Base-by-base conservation (phyloP, 2,888 invertebrate genomes). In the Hoplodrina blanda region DNA sequence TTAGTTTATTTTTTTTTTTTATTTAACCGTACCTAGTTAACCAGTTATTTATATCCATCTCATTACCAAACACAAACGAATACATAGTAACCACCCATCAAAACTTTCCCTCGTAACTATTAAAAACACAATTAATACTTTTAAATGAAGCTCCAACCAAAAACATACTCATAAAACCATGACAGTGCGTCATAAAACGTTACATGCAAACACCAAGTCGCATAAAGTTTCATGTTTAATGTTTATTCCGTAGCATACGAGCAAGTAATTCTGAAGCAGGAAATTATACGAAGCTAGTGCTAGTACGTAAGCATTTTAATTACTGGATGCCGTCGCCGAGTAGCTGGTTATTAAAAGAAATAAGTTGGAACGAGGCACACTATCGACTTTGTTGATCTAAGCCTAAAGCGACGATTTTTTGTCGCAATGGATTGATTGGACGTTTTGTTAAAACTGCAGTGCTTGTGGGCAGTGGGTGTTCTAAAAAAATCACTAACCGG, bases 201-300 rank as follows among this genome's bases (percentile, higher is more conserved):
- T 60, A 63, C 72, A 76, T 33, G 25, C 67, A 72, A 63, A 72
- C 67, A 72, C 25, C 67, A 77, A 77, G 49, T 50, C 41, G 6
- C 54, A 54, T 68, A 68, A 64, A 73, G n/a, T 61, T 17, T 20
- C 37, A 61, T 52, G 59, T 72, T 69, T 64, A 61, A 69, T 62
- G 55, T 69, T 55, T 62, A 62, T 60, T 56, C 59, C 62, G 50
- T 53, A 65, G 37, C 44, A 71, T 62, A 62, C 44, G 52, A 61
- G 20, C 59, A 55, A 69, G 73, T 77, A 75, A 72, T 80, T 73
- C 78, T 73, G 57, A 46, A 54, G 19, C 78, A 82, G 82, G 76
- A 82, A 81, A 82, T 82, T 78, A 67, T 63, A 37, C 49, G 52
- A 17, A 62, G 61, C 67, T 59, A 64, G 69, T 59, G 53, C 70